These are phyloP conservation scores for Tragelaphus scriptus DNA, from an alignment of 2,113 vertebrate species.

Conservation along the genomic window DNA sequence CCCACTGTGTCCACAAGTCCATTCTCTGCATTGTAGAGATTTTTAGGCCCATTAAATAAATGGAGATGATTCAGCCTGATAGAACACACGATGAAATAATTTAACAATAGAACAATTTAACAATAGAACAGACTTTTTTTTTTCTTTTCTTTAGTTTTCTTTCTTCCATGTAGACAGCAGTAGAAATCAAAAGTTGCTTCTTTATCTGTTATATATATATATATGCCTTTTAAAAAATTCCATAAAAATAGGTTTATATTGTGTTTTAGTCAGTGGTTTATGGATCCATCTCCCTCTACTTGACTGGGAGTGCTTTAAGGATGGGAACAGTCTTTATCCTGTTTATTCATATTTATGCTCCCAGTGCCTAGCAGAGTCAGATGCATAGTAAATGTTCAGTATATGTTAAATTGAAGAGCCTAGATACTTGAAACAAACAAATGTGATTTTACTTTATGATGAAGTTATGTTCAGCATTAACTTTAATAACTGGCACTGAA, in stretches of 20 bases:
- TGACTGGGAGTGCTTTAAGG: background rate
- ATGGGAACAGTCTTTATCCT: background rate
- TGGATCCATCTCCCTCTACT: background rate
- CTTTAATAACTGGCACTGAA: conserved; percentile 13
- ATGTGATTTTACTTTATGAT: conserved; percentile 38
- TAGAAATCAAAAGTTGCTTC: background rate
- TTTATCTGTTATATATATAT: background rate
- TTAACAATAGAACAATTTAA: background rate
- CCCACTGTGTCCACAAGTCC: background rate
- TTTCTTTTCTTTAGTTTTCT: background rate
- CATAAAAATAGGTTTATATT: background rate
- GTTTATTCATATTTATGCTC: background rate
- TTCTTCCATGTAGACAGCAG: background rate
- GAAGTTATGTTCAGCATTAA: conserved; percentile 36
- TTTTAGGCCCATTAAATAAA: background rate
- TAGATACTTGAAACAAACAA: conserved; percentile 3
- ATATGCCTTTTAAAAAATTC: background rate
- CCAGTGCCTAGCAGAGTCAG: background rate
- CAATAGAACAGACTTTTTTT: background rate
- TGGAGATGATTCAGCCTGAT: background rate
- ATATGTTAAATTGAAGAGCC: background rate
- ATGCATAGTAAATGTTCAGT: background rate
- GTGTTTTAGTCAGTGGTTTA: background rate
- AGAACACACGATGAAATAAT: background rate
- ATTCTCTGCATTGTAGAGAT: background rate